phyloP scores from a whole-genome alignment of 2,797 vertebrate species.

The Leontopithecus rosalia region DNA sequence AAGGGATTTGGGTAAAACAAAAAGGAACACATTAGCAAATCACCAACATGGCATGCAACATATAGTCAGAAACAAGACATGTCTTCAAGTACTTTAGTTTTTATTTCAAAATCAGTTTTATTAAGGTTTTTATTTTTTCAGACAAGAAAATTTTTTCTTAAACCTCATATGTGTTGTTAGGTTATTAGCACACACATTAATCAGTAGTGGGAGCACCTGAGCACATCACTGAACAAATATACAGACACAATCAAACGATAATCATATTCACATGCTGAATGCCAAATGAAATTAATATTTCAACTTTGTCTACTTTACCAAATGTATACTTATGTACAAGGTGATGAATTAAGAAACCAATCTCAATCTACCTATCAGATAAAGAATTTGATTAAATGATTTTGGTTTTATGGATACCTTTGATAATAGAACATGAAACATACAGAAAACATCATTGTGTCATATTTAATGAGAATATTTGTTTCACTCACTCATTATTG shows the following conservation, averaged over 20 bases:
- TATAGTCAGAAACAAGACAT: conserved; percentile 94
- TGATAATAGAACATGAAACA: conserved; percentile 77
- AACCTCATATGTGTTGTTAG: conserved; percentile 78
- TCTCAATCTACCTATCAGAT: conserved; percentile 87
- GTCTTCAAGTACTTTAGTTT: conserved; percentile 88
- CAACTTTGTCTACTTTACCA: conserved; percentile 89
- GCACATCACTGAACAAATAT: conserved; percentile 90
- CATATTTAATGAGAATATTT: conserved; percentile 83
- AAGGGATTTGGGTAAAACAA: conserved; percentile 88
- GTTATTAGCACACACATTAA: conserved; percentile 89
- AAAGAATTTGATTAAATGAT: conserved; percentile 82
- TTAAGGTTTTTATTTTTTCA: conserved; percentile 78
- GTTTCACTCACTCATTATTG: conserved; percentile 77
- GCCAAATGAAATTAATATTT: conserved; percentile 90
- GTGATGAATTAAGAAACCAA: conserved; percentile 89
- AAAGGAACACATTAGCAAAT: conserved; percentile 87
- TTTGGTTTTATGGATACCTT: conserved; percentile 84
- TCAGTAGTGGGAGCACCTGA: conserved; percentile 88
- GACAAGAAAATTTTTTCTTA: conserved; percentile 83
- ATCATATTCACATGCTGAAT: conserved; percentile 95
- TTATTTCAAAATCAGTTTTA: conserved; percentile 82
- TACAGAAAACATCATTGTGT: conserved; percentile 82
- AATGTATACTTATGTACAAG: conserved; percentile 94
- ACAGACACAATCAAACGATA: conserved; percentile 89
- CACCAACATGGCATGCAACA: conserved; percentile 98